These are phyloP conservation scores for Phymastichus coffea DNA, from an alignment of 1,140 invertebrate genomes.

Conservation along the genomic window DNA sequence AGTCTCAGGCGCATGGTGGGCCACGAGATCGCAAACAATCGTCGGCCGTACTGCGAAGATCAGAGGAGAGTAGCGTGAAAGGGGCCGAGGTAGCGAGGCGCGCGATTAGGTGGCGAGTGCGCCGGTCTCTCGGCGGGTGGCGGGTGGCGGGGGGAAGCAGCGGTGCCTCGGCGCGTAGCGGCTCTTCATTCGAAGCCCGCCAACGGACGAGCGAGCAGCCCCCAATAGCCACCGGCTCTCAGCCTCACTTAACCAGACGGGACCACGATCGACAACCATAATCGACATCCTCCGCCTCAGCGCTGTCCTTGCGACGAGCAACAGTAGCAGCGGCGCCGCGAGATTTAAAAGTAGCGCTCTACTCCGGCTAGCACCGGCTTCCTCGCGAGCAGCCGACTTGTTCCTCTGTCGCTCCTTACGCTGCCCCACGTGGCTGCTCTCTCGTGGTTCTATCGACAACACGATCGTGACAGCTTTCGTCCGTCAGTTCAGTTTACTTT, in stretches of 20 bases:
- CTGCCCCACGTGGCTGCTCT: too few species aligned
- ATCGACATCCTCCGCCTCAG: too few species aligned
- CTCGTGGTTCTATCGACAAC: too few species aligned
- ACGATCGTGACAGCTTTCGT: too few species aligned
- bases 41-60: neutral
- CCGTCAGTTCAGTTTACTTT: too few species aligned
- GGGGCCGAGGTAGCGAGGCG: neutral
- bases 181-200: constrained; percentile 54
- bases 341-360: neutral
- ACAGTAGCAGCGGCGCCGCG: neutral
- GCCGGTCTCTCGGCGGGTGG: neutral
- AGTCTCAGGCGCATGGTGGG: too few species aligned
- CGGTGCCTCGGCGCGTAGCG: constrained; percentile 32
- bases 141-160: constrained; percentile 39
- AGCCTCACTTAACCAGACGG: too few species aligned
- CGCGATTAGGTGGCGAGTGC: neutral
- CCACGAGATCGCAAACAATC: too few species aligned
- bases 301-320: too few species aligned
- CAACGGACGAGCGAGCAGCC: constrained; percentile 53
- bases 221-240: constrained; percentile 38
- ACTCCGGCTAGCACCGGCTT: too few species aligned
- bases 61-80: constrained; percentile 21
- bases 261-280: too few species aligned
- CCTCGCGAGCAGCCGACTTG: neutral
- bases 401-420: too few species aligned